Evolutionary conservation across 2,113 vertebrate genomes (phyloP).

Genomic region (Pycnonotus jocosus): DNA sequence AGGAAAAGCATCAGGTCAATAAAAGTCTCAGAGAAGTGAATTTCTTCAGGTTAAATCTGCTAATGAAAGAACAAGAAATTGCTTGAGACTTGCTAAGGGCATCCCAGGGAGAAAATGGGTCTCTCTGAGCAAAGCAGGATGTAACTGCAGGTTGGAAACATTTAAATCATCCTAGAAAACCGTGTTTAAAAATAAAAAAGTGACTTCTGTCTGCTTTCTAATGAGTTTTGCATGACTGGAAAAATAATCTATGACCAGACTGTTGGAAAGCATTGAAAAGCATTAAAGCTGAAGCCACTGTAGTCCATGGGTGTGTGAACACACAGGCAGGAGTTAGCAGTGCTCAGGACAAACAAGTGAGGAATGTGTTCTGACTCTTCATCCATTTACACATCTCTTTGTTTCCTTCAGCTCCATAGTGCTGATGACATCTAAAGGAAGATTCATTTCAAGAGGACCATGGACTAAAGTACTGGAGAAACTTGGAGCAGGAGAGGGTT

Average conservation of each 20-base stretch:
- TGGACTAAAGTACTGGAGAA: slow-evolving; percentile 86
- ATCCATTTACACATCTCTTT: neutral
- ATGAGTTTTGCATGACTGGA: neutral
- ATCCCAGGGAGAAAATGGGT: neutral
- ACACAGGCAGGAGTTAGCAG: neutral
- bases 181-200: neutral
- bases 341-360: neutral
- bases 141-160: neutral
- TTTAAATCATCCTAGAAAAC: neutral
- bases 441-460: slow-evolving; percentile 76
- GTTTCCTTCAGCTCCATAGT: slow-evolving; percentile 82
- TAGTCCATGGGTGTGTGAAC: neutral
- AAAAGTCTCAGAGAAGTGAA: neutral
- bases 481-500: slow-evolving; percentile 77
- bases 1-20: neutral
- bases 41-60: neutral
- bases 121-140: neutral
- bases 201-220: neutral
- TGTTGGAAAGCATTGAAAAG: neutral
- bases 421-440: slow-evolving; percentile 86
- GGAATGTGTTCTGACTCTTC: neutral
- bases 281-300: neutral
- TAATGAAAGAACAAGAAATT: neutral
- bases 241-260: neutral
- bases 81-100: neutral